These are phyloP conservation scores for Ianthella basta DNA, from an alignment of 37 sponge, comb jelly and placozoan genomes.

Conservation along the genomic window DNA sequence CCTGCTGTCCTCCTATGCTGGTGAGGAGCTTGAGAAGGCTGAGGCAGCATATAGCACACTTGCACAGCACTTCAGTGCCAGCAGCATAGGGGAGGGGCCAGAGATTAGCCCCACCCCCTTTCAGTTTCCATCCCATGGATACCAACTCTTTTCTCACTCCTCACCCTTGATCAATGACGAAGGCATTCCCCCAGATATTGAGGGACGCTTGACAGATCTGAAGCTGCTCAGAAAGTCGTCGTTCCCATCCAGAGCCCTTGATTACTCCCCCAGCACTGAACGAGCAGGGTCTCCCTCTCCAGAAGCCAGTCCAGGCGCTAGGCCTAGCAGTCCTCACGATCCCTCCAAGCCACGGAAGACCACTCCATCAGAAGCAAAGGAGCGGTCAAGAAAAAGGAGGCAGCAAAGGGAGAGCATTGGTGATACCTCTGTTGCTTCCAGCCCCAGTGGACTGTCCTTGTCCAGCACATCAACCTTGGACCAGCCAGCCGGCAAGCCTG, in stretches of 20 bases:
- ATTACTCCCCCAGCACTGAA: neutral
- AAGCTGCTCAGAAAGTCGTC: neutral
- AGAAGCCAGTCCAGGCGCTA: neutral
- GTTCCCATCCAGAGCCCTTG: neutral
- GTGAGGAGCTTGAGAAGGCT: conserved; percentile 57
- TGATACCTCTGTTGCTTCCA: neutral
- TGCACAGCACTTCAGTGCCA: conserved; percentile 23
- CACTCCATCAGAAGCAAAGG: conserved; percentile 1
- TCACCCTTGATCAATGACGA: conserved; percentile 42
- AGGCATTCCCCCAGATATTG: neutral
- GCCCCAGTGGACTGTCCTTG: neutral
- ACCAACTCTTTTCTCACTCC: conserved; percentile 53
- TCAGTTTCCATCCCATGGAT: conserved; percentile 38
- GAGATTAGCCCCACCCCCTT: conserved; percentile 51
- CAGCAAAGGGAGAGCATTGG: neutral
- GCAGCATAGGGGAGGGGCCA: neutral
- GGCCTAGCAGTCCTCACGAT: neutral
- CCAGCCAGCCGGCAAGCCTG: conserved; percentile 17
- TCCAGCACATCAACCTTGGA: neutral
- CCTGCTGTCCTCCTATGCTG: conserved; percentile 42
- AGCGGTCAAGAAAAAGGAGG: neutral
- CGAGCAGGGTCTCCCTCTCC: conserved; percentile 18
- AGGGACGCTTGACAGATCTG: neutral
- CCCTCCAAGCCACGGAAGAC: conserved; percentile 4
- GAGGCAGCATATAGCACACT: conserved; percentile 58